phyloP scores from a whole-genome alignment of 2,113 vertebrate genomes.

The Megaleporinus macrocephalus region DNA sequence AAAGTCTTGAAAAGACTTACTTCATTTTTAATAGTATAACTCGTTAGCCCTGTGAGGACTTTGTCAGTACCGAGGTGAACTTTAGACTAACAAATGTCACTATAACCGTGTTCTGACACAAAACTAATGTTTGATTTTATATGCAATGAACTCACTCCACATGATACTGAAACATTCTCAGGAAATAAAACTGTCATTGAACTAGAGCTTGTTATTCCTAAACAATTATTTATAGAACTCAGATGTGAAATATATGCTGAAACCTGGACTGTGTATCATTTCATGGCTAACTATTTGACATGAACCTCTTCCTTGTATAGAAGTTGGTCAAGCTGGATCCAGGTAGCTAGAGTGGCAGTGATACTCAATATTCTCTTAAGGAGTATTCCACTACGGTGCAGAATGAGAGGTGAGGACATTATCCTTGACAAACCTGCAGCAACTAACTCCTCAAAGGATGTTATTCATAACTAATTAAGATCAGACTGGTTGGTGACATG shows the following conservation, averaged over 20 bases:
- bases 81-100: background rate
- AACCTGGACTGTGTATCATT: background rate
- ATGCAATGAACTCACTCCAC: background rate
- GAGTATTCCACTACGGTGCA: constrained; percentile 12
- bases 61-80: background rate
- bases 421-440: constrained; percentile 53
- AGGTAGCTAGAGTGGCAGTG: constrained; percentile 3
- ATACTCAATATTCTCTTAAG: constrained; percentile 35
- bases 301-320: background rate
- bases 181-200: background rate
- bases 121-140: background rate
- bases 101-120: background rate
- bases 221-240: background rate
- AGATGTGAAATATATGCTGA: background rate
- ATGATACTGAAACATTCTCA: constrained; percentile 1
- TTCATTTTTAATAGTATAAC: too few species aligned
- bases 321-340: background rate
- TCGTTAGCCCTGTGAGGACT: too few species aligned
- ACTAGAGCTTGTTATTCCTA: background rate
- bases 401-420: constrained; percentile 38
- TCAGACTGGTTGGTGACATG: constrained; percentile 75
- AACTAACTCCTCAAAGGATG: constrained; percentile 79
- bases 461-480: constrained; percentile 89
- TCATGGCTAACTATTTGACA: background rate
- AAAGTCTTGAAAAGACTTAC: too few species aligned